Conservation (phyloP, 2,113 vertebrate species). For the Excalfactoria chinensis region DNA sequence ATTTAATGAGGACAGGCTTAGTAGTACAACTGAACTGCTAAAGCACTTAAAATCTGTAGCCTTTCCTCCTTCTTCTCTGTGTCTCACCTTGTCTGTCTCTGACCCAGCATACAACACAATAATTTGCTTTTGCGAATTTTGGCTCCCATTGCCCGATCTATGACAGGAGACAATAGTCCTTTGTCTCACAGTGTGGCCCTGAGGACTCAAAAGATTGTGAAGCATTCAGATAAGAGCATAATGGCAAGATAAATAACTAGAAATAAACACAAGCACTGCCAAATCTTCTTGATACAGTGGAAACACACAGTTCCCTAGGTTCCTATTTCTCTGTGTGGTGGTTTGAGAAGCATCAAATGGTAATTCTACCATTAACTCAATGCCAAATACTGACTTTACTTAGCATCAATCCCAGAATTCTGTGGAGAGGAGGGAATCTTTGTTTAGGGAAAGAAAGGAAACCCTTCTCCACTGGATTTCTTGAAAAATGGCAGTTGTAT, state of each 20-base stretch:
- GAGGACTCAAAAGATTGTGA: background rate
- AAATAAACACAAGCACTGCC: background rate
- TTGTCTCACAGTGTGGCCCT: background rate
- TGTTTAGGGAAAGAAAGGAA: background rate
- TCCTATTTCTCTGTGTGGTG: background rate
- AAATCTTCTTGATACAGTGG: background rate
- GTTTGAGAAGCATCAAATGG: background rate
- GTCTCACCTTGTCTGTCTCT: background rate
- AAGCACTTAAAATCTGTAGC: background rate
- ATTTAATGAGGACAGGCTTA: background rate
- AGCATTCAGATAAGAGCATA: background rate
- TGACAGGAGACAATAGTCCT: background rate
- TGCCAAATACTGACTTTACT: background rate
- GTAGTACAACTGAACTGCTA: background rate
- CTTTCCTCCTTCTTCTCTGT: background rate
- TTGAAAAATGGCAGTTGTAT: background rate
- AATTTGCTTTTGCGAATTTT: background rate
- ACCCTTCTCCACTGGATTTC: background rate
- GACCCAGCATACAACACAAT: background rate
- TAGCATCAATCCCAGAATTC: background rate
- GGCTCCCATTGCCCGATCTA: background rate
- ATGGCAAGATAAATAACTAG: background rate
- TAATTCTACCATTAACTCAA: background rate
- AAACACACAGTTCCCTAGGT: background rate
- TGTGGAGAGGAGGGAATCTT: background rate